These are phyloP conservation scores for Acromyrmex charruanus DNA, from an alignment of 1,140 invertebrate species.

Conservation along the genomic window DNA sequence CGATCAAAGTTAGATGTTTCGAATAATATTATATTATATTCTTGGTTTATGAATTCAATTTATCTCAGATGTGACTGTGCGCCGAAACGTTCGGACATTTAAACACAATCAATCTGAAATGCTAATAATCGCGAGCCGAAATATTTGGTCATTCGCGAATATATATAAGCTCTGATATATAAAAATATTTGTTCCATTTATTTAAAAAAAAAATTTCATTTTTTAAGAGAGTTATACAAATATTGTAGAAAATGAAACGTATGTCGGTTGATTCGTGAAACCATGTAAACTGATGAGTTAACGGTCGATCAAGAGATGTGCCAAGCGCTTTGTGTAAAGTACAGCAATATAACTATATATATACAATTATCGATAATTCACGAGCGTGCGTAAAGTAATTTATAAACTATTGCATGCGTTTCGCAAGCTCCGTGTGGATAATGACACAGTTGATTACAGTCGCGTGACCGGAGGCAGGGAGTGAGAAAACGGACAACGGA, in stretches of 20 bases:
- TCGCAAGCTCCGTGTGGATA: conserved; percentile 56
- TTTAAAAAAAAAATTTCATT: too few species aligned
- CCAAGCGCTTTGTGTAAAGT: background rate
- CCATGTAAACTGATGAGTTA: conserved; percentile 31
- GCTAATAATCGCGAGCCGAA: too few species aligned
- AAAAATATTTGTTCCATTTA: background rate
- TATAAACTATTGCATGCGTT: conserved; percentile 61
- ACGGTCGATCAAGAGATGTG: background rate
- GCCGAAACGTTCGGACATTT: too few species aligned
- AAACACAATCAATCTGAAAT: too few species aligned
- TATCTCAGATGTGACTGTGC: too few species aligned
- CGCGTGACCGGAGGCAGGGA: conserved; percentile 63
- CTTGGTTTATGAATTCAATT: too few species aligned
- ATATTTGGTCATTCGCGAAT: too few species aligned
- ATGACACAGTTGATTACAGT: conserved; percentile 45
- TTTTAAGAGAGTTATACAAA: background rate
- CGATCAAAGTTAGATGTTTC: too few species aligned
- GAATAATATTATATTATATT: too few species aligned
- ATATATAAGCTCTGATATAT: too few species aligned
- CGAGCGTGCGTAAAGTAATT: conserved; percentile 61
- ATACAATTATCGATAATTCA: conserved; percentile 41
- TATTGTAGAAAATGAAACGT: background rate
- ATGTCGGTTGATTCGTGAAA: background rate
- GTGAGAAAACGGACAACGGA: conserved; percentile 40
- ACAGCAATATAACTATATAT: conserved; percentile 3